These are phyloP conservation scores for Microcebus griseorufus DNA, from an alignment of 2,113 vertebrate genomes.

Conservation along the genomic window DNA sequence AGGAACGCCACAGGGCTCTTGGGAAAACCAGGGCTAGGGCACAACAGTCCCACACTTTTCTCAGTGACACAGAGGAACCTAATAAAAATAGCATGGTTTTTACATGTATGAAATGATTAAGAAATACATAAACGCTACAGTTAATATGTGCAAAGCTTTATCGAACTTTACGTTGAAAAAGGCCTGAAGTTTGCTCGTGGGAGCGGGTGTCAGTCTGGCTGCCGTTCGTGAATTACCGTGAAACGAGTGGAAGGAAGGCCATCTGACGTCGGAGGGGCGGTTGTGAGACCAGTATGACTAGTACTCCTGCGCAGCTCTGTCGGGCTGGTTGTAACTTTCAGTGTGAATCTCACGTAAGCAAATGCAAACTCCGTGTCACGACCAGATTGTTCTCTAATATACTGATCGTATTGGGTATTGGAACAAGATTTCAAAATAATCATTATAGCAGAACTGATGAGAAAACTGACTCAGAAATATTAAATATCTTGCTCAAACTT, in stretches of 20 bases:
- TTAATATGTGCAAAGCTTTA: neutral
- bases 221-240: neutral
- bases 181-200: neutral
- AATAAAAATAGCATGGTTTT: neutral
- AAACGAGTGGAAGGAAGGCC: neutral
- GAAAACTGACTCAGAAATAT: constrained; percentile 27
- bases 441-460: constrained; percentile 4
- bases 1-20: neutral
- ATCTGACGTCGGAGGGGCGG: neutral
- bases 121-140: neutral
- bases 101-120: neutral
- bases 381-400: neutral
- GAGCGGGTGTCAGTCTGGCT: neutral
- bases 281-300: neutral
- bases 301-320: neutral
- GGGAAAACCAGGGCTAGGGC: neutral
- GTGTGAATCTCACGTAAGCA: neutral
- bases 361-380: neutral
- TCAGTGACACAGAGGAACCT: neutral
- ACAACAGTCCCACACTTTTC: neutral
- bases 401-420: neutral
- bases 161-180: neutral
- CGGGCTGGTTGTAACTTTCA: neutral
- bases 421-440: constrained; percentile 44
- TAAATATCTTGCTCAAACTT: neutral